Evolutionary conservation across 2,797 vertebrate genomes (phyloP).

Genomic region (Nyctalus aviator): DNA sequence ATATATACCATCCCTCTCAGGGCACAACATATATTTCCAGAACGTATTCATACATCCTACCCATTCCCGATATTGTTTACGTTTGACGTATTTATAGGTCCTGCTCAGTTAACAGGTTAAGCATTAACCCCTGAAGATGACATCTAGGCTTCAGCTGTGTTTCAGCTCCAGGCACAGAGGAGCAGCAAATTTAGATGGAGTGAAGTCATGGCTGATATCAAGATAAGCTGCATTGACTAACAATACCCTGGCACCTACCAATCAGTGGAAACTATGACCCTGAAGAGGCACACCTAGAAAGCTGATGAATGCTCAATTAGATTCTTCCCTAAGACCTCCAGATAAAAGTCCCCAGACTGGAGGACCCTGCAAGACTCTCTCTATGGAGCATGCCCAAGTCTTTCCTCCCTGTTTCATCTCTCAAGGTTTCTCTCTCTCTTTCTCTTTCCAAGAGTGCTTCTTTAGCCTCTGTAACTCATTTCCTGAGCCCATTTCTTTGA

Average conservation of each 20-base stretch:
- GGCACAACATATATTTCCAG: no score
- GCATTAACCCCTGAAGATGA: not conserved
- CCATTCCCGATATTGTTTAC: no score
- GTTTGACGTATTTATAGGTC: no score
- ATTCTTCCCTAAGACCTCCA: not conserved
- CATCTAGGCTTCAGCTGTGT: not conserved
- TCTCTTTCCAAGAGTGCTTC: not conserved
- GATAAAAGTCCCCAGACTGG: not conserved
- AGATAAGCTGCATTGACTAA: not conserved
- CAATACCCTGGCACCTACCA: not conserved
- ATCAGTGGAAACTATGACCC: not conserved
- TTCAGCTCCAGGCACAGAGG: not conserved
- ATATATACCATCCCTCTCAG: no score
- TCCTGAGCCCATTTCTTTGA: not conserved
- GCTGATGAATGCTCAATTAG: not conserved
- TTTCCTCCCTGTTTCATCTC: not conserved
- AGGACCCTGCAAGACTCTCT: not conserved
- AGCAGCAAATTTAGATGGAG: not conserved
- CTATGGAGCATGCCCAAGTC: not conserved
- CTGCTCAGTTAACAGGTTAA: not conserved
- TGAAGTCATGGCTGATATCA: not conserved
- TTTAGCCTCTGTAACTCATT: not conserved
- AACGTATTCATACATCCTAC: no score
- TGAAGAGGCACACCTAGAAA: not conserved
- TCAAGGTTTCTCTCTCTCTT: not conserved